Base-by-base conservation (phyloP, 1,140 invertebrate genomes). In the Plectus sambesii region DNA sequence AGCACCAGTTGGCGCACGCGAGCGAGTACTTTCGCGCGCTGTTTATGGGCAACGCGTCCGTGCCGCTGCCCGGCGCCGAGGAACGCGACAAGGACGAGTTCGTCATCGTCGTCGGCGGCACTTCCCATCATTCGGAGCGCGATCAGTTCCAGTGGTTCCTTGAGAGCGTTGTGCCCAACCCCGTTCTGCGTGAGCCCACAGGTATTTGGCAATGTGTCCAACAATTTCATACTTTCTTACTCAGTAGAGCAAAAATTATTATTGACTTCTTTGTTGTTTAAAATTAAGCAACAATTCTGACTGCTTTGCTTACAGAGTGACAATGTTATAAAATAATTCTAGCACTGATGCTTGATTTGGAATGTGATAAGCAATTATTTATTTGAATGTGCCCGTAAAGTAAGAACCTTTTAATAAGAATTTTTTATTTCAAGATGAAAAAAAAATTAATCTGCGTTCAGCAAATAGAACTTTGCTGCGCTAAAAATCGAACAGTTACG, bases 61-160 rank as follows among this genome's bases (percentile, higher is more conserved):
- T 63, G 15, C 62, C 59, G 2, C 45, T 60, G 41, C 50, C 51
- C 33, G 62, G 51, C 35, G 53, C 60, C 19, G 38, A 47, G 38
- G 47, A 60, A 35, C 20, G 27, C 40, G 17, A 46, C 5, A 17
- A 53, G 3, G 54, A 66, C 42, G 62, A 63, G 40, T 63, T 53
- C 26, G 47, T 42, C 2, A 54, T 63, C n/a, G 50, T 64, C n/a
- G 64, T 67, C 8, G 63, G 62, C 24, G 51, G 49, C 5, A 30
- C 69, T 19, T 40, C 51, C 19, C 50, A 69, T 42, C 64, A 65
- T 3, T 55, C 66, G 2, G 60, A 63, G 30, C 38, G 43, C 17
- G 51, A 58, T 5, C 64, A 67, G 55, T 67, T 67, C 46, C 48
- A 64, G 36, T 67, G 64, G 64, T 67, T 67, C 42, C 35, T 67